Evolutionary conservation across 2,888 invertebrate species (phyloP), one percentile per base, ranked within the genome.

Genomic region (Tricholauxania praeusta): DNA sequence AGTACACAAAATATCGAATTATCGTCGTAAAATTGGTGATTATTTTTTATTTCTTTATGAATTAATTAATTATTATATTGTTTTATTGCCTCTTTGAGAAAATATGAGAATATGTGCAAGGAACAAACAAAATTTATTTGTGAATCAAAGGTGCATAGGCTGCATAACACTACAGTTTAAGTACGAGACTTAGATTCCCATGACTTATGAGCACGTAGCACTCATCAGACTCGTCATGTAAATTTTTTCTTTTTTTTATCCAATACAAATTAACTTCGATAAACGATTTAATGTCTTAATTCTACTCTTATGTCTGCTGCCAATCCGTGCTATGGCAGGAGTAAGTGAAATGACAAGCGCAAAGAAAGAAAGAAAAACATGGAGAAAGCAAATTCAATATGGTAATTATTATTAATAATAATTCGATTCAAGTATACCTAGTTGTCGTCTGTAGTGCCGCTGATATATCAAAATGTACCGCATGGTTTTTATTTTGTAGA

Each of bases 261-360:
- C 39, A 39, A 82, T 83, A 79, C 81, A 81, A 82, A 82, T 82
- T 82, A 79, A 63, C 80, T 76, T 77, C 79, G 82, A 80, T 82
- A 82, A 83, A 80, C 82, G 83, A 83, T 81, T 84, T 83, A 84
- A 84, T 84, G 82, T 79, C 84, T 83, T 81, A 83, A 83, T 83
- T 79, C 79, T 79, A 76, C 14, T 60, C 15, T 66, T 65, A 17
- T 55, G 67, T 14, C 39, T 55, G 52, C 17, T n/a, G 28, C 22
- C 28, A 60, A 17, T 57, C 4, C 12, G 5, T 28, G 19, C 28
- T 19, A n/a, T 51, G 22, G 22, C 22, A 19, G 49, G 51, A 14
- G 48, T 49, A 59, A 59, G 59, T 22, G 39, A 60, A 60, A 32
- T 14, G 12, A 60, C 12, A 12, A 12, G 17, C 51, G 49, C n/a